phyloP scores from a whole-genome alignment of 1,140 invertebrate species.

The Drosophila kikkawai region DNA sequence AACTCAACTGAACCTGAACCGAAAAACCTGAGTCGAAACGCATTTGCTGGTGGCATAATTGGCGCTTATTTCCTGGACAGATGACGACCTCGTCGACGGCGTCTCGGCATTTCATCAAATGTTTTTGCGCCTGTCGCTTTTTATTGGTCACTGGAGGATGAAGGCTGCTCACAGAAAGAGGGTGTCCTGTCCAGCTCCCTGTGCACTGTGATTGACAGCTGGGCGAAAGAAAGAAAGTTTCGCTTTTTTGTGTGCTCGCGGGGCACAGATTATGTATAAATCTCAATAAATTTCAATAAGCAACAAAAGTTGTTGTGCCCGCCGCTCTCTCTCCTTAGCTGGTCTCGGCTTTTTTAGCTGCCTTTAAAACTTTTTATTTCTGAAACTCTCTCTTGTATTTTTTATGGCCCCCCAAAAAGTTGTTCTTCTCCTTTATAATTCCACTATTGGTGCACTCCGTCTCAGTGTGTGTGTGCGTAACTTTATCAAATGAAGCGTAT shows the following conservation, averaged over 20 bases:
- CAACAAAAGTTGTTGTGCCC: conserved; percentile 53
- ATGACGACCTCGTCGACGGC: conserved; percentile 53
- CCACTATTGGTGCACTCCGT: conserved; percentile 38
- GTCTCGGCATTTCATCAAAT: conserved; percentile 76
- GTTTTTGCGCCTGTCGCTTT: conserved; percentile 70
- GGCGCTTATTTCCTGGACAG: conserved; percentile 84
- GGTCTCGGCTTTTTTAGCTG: conserved; percentile 14
- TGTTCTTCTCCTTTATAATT: conserved; percentile 53
- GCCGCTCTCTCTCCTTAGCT: background rate
- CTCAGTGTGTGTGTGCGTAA: conserved; percentile 49
- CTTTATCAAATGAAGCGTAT: conserved; percentile 83
- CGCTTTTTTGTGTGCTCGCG: conserved; percentile 12
- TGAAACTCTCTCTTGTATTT: conserved; percentile 25
- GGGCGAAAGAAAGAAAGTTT: conserved; percentile 52
- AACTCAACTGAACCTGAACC: conserved; percentile 3
- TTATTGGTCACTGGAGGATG: conserved; percentile 78
- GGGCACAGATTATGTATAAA: conserved; percentile 76
- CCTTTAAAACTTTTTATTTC: conserved; percentile 49
- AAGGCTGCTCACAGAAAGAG: conserved; percentile 9
- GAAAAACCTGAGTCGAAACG: conserved; percentile 52
- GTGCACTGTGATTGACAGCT: conserved; percentile 75
- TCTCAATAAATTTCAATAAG: conserved; percentile 83
- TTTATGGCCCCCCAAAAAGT: conserved; percentile 55
- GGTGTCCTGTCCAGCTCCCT: background rate
- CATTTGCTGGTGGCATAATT: conserved; percentile 83